phyloP scores from a whole-genome alignment of 1,140 invertebrate species.

The Zaprionus capensis region DNA sequence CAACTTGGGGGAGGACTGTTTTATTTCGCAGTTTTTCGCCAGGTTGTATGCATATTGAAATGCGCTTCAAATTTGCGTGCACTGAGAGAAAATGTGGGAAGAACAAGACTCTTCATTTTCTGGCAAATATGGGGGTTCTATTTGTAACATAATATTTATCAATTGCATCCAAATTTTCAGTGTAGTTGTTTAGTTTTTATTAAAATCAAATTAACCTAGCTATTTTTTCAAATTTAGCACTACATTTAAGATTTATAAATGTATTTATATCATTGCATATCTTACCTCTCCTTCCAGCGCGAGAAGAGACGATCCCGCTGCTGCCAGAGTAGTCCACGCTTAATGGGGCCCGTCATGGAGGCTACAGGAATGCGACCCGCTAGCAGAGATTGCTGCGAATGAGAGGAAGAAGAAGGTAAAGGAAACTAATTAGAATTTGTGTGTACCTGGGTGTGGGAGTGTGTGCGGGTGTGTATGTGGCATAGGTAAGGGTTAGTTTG shows the following conservation, averaged over 20 bases:
- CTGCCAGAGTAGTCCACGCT: conserved; percentile 88
- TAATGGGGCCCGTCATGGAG: conserved; percentile 85
- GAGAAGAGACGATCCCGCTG: conserved; percentile 88
- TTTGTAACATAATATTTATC: too few species aligned
- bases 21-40: conserved; percentile 23
- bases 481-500: conserved; percentile 32
- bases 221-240: not conserved
- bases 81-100: conserved; percentile 1
- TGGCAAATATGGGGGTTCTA: too few species aligned
- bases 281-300: conserved; percentile 88
- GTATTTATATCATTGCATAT: not conserved
- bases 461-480: not conserved
- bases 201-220: not conserved
- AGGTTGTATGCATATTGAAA: conserved; percentile 1
- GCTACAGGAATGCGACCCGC: conserved; percentile 83
- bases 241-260: not conserved
- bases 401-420: conserved; percentile 36
- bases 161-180: not conserved
- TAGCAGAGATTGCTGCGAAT: conserved; percentile 84
- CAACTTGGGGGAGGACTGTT: conserved; percentile 25
- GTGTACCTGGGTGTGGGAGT: not conserved
- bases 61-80: not conserved
- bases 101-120: too few species aligned
- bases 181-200: not conserved
- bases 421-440: conserved; percentile 19